These are phyloP conservation scores for Cephus sareptanus DNA, from an alignment of 2,888 invertebrate species.

Conservation along the genomic window DNA sequence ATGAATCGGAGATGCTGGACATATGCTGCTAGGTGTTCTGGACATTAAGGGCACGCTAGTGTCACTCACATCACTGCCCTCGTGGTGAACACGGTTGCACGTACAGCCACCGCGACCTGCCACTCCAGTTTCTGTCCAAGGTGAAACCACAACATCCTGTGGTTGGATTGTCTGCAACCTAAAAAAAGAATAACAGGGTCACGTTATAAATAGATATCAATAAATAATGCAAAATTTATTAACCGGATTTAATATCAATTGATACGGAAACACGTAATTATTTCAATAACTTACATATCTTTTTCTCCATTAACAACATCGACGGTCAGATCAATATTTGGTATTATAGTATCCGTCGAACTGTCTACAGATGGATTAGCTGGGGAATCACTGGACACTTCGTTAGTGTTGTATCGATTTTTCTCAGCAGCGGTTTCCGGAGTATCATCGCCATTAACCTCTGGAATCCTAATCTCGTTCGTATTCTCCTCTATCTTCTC, in stretches of 20 bases:
- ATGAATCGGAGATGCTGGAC: constrained; percentile 70
- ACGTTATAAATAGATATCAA: neutral
- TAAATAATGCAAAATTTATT: neutral
- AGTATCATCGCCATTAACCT: constrained; percentile 14
- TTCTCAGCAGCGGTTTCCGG: constrained; percentile 41
- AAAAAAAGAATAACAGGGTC: neutral
- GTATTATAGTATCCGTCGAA: constrained; percentile 70
- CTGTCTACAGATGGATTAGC: constrained; percentile 67
- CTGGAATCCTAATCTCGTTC: constrained; percentile 12
- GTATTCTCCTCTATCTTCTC: constrained; percentile 44
- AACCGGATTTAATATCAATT: neutral
- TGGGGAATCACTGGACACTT: constrained; percentile 50
- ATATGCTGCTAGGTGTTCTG: constrained; percentile 71
- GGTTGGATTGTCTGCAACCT: constrained; percentile 41
- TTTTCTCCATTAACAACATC: constrained; percentile 42
- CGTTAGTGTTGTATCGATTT: constrained; percentile 46
- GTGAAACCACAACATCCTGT: constrained; percentile 39
- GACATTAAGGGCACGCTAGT: constrained; percentile 67
- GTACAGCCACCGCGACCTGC: constrained; percentile 41
- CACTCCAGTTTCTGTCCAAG: constrained; percentile 43
- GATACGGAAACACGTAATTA: neutral
- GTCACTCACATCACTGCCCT: constrained; percentile 59
- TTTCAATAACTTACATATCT: constrained; percentile 48
- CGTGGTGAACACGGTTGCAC: constrained; percentile 50
- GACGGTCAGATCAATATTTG: constrained; percentile 52